phyloP scores from a whole-genome alignment of 2,113 vertebrate genomes.

The Serinus canaria region DNA sequence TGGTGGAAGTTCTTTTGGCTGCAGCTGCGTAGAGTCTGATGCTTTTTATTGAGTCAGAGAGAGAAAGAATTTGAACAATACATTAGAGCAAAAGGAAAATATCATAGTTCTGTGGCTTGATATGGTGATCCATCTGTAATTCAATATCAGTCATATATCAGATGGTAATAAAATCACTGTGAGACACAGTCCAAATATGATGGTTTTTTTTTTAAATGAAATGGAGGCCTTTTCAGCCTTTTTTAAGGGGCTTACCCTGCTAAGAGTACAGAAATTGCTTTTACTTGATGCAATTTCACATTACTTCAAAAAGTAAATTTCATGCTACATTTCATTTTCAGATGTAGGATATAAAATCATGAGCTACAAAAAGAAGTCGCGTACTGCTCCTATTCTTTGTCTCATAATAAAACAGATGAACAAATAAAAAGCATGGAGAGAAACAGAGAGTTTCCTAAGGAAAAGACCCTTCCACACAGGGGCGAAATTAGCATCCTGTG shows the following conservation, averaged over 20 bases:
- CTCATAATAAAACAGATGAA: not conserved
- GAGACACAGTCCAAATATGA: constrained; percentile 5
- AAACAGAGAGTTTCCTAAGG: not conserved
- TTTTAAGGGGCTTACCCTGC: not conserved
- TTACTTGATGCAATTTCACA: constrained; percentile 39
- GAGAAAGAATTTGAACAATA: constrained; percentile 14
- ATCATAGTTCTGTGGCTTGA: constrained; percentile 7
- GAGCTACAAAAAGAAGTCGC: not conserved
- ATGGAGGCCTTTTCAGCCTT: not conserved
- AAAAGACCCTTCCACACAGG: not conserved
- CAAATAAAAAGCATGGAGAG: not conserved
- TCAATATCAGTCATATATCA: constrained; percentile 20
- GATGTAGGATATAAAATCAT: not conserved
- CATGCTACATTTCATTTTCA: constrained; percentile 42
- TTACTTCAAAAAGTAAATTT: constrained; percentile 45
- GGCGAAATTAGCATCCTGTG: not conserved
- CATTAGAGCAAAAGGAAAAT: constrained; percentile 15
- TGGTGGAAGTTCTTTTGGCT: not conserved
- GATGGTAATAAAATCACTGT: constrained; percentile 24
- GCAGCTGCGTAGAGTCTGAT: not conserved
- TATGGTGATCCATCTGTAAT: constrained; percentile 45
- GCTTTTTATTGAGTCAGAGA: constrained; percentile 11
- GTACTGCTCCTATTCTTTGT: not conserved
- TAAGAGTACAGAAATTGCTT: constrained; percentile 3
- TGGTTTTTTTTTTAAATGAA: not conserved